A percentile compares a stretch with the other conserved stretches of the same genome.
These are phyloP conservation scores for Amniataba percoides DNA, from an alignment of 2,797 vertebrate species.

Conservation along the genomic window DNA sequence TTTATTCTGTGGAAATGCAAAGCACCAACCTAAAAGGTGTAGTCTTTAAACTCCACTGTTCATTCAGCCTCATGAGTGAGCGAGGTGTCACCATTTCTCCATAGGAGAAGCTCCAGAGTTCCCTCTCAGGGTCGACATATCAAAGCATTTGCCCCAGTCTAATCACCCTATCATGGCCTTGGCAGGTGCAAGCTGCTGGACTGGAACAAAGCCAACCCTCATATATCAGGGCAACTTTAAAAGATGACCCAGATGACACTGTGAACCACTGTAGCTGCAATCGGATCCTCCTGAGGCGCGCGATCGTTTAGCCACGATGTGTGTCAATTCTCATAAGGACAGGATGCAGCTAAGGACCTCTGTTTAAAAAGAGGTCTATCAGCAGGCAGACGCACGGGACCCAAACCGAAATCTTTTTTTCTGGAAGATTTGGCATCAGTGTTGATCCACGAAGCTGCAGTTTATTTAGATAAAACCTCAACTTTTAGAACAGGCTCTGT, in stretches of 20 bases:
- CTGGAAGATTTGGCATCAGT: background rate
- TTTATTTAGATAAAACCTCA: background rate
- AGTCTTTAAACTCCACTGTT: background rate
- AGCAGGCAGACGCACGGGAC: background rate
- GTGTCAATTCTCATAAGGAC: constrained; percentile 44
- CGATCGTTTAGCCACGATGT: constrained; percentile 44
- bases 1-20: background rate
- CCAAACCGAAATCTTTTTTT: background rate
- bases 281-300: constrained; percentile 52
- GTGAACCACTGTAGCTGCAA: constrained; percentile 59
- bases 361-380: constrained; percentile 11
- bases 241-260: constrained; percentile 68
- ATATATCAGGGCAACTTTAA: constrained; percentile 70
- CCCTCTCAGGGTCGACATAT: constrained; percentile 45
- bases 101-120: background rate
- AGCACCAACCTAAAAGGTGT: background rate
- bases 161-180: constrained; percentile 60
- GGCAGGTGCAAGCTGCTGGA: constrained; percentile 70
- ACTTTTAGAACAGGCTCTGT: constrained; percentile 13
- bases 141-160: constrained; percentile 58
- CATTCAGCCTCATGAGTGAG: constrained; percentile 16
- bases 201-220: constrained; percentile 73
- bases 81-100: background rate
- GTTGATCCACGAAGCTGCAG: background rate
- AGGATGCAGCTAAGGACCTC: constrained; percentile 25